phyloP scores from a whole-genome alignment of 2,888 invertebrate genomes.

The Drosophila histrio region DNA sequence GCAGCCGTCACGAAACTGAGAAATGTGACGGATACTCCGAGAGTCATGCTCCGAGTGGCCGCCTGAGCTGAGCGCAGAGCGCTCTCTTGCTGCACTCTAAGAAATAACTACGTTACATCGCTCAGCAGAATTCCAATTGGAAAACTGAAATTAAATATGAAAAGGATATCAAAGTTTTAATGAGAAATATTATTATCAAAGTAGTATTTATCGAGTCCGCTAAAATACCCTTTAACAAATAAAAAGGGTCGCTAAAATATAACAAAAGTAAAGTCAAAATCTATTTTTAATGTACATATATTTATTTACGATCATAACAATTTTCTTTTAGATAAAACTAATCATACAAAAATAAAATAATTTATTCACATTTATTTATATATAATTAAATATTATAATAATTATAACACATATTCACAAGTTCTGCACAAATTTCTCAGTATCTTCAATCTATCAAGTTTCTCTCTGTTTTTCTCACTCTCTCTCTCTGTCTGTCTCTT shows the following conservation, averaged over 20 bases:
- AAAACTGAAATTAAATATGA: not conserved
- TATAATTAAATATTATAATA: too few relatives aligned
- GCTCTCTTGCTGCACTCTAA: slow-evolving; percentile 3
- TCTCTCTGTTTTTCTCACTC: not conserved
- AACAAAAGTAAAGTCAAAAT: too few relatives aligned
- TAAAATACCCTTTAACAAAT: too few relatives aligned
- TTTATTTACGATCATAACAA: too few relatives aligned
- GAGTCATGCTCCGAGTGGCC: slow-evolving; percentile 3
- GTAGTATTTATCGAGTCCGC: too few relatives aligned
- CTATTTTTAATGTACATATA: too few relatives aligned
- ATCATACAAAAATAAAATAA: not conserved
- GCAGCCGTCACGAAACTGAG: slow-evolving; percentile 60
- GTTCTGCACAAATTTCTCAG: not conserved
- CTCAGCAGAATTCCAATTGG: not conserved
- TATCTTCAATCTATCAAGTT: not conserved
- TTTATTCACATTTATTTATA: not conserved
- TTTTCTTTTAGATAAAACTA: not conserved
- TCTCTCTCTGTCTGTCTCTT: not conserved
- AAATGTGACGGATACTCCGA: slow-evolving; percentile 8
- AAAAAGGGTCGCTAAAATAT: too few relatives aligned
- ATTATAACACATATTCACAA: too few relatives aligned
- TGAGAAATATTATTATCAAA: too few relatives aligned
- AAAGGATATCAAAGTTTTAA: too few relatives aligned
- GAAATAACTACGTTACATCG: not conserved
- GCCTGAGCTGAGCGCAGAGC: slow-evolving; percentile 7